A percentile compares a stretch with the other conserved stretches of the same genome.
Conservation (phyloP, 2,113 vertebrate genomes). For the Mus spicilegus region DNA sequence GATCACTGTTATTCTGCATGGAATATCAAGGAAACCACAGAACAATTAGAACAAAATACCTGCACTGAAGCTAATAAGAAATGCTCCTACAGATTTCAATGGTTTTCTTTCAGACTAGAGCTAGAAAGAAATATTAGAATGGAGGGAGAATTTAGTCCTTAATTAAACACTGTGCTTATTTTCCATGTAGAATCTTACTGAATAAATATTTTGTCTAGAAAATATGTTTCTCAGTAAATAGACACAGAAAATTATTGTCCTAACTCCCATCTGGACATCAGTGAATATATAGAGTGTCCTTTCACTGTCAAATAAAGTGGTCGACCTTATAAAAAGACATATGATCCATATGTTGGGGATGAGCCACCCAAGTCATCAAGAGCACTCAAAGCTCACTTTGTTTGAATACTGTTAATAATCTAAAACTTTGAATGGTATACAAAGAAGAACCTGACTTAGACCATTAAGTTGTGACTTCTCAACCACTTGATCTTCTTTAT, state of each 20-base stretch:
- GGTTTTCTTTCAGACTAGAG: neutral
- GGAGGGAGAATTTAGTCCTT: neutral
- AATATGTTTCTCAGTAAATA: neutral
- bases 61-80: neutral
- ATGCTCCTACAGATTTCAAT: neutral
- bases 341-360: neutral
- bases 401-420: conserved; percentile 26
- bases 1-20: neutral
- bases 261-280: neutral
- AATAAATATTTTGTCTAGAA: neutral
- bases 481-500: conserved; percentile 22
- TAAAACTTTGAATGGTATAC: conserved; percentile 61
- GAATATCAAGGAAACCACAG: neutral
- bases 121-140: neutral
- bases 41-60: conserved; percentile 15
- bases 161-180: neutral
- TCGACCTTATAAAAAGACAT: neutral
- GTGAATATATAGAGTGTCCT: neutral
- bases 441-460: conserved; percentile 38
- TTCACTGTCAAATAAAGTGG: neutral
- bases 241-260: neutral
- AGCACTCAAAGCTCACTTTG: neutral
- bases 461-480: conserved; percentile 27
- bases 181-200: conserved; percentile 8
- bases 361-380: neutral